Conservation (phyloP, 2,113 vertebrate genomes). For the Cephalopterus ornatus region DNA sequence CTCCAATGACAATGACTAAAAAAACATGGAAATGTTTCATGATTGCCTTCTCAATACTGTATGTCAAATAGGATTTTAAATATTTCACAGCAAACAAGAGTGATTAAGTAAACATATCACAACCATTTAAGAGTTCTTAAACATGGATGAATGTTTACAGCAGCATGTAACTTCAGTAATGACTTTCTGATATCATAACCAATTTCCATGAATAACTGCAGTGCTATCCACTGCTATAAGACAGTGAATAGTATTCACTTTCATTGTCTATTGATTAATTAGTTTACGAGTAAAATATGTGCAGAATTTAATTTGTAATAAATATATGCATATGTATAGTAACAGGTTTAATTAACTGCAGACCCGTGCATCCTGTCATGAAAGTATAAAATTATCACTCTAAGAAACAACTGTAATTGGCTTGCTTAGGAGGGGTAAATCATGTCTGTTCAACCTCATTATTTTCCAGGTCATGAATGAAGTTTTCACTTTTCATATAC, state of each 20-base stretch:
- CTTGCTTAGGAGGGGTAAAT: conserved; percentile 37
- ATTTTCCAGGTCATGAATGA: conserved; percentile 56
- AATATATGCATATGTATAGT: neutral
- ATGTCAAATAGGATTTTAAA: neutral
- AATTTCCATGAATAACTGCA: neutral
- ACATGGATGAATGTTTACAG: neutral
- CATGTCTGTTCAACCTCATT: conserved; percentile 36
- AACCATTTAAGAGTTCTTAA: neutral
- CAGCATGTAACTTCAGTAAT: neutral
- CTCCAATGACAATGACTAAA: neutral
- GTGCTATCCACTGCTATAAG: neutral
- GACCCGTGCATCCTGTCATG: conserved; percentile 15
- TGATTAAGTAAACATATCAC: neutral
- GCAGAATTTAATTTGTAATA: neutral
- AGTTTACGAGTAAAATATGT: neutral
- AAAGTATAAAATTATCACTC: conserved; percentile 45
- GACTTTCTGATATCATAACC: neutral
- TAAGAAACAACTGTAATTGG: conserved; percentile 46
- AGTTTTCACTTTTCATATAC: conserved; percentile 45
- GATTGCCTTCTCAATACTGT: neutral
- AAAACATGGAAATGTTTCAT: neutral
- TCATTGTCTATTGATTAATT: neutral
- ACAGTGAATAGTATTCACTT: neutral
- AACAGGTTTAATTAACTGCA: conserved; percentile 43
- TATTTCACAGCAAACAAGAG: neutral